Evolutionary conservation across 2,888 invertebrate species (phyloP), one percentile per base, ranked within the genome.

Genomic region (Orthosia incerta): DNA sequence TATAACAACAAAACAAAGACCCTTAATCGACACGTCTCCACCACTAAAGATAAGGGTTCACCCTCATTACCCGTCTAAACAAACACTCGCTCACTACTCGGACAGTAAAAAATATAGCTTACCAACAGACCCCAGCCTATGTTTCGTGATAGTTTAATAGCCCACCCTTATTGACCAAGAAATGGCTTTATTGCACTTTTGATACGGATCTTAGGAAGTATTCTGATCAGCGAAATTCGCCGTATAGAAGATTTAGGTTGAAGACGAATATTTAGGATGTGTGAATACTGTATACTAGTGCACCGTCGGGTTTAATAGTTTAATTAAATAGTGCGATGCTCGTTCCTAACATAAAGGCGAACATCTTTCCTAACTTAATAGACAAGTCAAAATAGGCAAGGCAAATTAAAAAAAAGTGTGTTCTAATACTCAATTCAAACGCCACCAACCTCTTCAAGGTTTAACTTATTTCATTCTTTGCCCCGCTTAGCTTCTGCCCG

Each of bases 101-200:
- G 85, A 88, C 91, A 89, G 89, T 91, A 90, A 91, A 91, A 89
- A 86, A 87, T 91, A 89, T 89, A 89, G 89, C 87, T 86, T 72
- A 71, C 85, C 82, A 80, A 72, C 81, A 84, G 70, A 77, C 71
- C 85, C 31, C 76, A 76, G 82, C 83, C 73, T 76, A 81, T 79
- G 86, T 87, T 72, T 77, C 87, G 79, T 85, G 86, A 88, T 88
- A 88, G 89, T 90, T 92, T 93, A 92, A 92, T 91, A 84, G 87
- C 65, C 71, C 67, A 66, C 79, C 88, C 89, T 91, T 89, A 91
- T 90, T 89, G 88, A 86, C 80, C 78, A 86, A 87, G 88, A 86
- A 92, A 91, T 88, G 82, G 85, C 85, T 91, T 91, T 91, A 91
- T 90, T 88, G 84, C 77, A 72, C 76, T 71, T 85, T 85, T 88